Percentiles rank a stretch among this genome's conserved stretches.
phyloP scores from a whole-genome alignment of 1,140 invertebrate genomes.

The Eriosoma lanigerum region DNA sequence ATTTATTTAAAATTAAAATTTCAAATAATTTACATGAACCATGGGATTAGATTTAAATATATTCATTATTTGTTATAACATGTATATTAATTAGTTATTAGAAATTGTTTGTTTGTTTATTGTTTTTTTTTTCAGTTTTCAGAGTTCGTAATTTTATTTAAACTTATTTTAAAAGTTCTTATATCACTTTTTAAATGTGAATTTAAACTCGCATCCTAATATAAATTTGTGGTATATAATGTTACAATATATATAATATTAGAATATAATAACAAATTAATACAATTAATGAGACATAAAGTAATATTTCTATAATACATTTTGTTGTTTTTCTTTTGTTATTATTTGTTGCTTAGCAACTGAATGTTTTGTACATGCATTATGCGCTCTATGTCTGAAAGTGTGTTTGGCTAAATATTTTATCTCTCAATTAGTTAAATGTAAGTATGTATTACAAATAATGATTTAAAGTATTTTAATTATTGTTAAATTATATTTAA shows the following conservation, averaged over 20 bases:
- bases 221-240: not conserved
- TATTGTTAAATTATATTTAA: no score
- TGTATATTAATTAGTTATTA: conserved; percentile 21
- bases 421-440: not conserved
- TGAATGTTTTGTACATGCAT: not conserved
- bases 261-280: not conserved
- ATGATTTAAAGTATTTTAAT: no score
- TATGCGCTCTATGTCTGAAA: not conserved
- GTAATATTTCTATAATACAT: not conserved
- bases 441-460: conserved; percentile 2
- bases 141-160: conserved; percentile 5
- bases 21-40: not conserved
- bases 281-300: not conserved
- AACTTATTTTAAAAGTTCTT: not conserved
- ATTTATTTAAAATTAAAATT: not conserved
- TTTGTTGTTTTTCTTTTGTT: not conserved
- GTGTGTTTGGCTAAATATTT: not conserved
- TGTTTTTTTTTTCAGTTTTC: conserved; percentile 6
- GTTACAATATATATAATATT: not conserved
- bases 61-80: not conserved
- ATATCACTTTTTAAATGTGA: not conserved
- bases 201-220: not conserved
- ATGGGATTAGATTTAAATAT: no score
- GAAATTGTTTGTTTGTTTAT: conserved; percentile 25
- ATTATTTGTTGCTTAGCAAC: conserved; percentile 14